These are phyloP conservation scores for Buphagus erythrorhynchus DNA, from an alignment of 2,797 vertebrate species.

Conservation along the genomic window DNA sequence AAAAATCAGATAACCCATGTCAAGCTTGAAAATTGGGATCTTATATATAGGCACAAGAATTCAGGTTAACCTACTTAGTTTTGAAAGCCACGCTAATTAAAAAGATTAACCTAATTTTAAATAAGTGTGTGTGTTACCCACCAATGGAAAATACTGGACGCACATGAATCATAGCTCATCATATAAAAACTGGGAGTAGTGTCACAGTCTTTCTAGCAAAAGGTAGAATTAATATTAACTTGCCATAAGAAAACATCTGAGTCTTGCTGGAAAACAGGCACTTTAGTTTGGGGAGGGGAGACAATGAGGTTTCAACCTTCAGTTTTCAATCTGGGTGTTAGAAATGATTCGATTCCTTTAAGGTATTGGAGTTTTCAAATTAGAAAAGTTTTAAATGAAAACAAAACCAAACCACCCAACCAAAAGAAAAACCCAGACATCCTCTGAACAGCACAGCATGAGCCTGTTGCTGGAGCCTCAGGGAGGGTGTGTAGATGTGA, in stretches of 20 bases:
- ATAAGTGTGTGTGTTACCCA: not conserved
- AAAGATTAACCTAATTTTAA: constrained; percentile 50
- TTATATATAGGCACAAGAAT: not conserved
- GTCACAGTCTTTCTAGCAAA: not conserved
- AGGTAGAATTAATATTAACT: not conserved
- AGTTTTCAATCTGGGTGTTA: not conserved
- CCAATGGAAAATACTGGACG: not conserved
- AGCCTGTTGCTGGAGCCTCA: not conserved
- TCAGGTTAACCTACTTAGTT: not conserved
- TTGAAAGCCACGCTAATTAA: constrained; percentile 30
- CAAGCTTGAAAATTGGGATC: not conserved
- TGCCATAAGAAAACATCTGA: not conserved
- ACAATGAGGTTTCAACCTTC: not conserved
- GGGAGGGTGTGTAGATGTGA: not conserved
- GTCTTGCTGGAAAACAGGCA: not conserved
- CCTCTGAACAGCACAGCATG: accelerated
- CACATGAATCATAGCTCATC: not conserved
- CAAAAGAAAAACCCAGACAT: too few species aligned
- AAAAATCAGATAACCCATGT: not conserved
- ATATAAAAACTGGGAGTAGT: not conserved
- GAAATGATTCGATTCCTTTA: accelerated
- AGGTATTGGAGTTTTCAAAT: not conserved
- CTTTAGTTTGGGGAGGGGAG: not conserved
- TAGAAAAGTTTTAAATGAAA: not conserved
- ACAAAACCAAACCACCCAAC: not conserved